phyloP scores from a whole-genome alignment of 2,113 vertebrate genomes.

The Rhadina sibilatrix region DNA sequence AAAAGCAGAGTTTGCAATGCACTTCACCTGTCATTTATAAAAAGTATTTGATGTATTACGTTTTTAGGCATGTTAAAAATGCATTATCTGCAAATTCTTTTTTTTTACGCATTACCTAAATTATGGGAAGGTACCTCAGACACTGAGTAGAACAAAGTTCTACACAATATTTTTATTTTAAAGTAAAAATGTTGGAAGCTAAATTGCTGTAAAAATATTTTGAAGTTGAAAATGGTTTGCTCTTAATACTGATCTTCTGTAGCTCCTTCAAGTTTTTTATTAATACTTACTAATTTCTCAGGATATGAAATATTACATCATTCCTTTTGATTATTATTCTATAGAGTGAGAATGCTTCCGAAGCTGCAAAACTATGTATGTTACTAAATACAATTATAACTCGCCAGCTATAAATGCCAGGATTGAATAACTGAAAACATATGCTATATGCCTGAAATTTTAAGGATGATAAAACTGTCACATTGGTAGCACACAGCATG shows the following conservation, averaged over 20 bases:
- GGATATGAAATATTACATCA: background rate
- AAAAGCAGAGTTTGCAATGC: background rate
- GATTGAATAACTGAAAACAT: slow-evolving; percentile 53
- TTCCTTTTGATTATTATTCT: background rate
- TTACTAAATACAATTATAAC: slow-evolving; percentile 30
- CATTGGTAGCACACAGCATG: slow-evolving; percentile 38
- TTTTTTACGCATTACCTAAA: background rate
- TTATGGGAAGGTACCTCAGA: background rate
- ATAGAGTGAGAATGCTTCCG: background rate
- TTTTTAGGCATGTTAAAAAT: background rate
- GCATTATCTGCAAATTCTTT: background rate
- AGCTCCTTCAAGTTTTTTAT: background rate
- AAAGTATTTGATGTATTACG: background rate
- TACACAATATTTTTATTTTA: background rate
- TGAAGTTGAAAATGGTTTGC: background rate
- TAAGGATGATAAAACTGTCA: slow-evolving; percentile 66
- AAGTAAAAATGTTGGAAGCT: background rate
- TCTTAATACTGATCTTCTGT: background rate
- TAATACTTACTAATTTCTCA: background rate
- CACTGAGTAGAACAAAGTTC: background rate
- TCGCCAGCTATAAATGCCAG: slow-evolving; percentile 15
- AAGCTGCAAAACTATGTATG: slow-evolving; percentile 25
- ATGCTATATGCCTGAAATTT: slow-evolving; percentile 63
- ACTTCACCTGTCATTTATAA: background rate
- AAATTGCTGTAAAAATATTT: background rate